phyloP scores from a whole-genome alignment of 2,888 invertebrate species.

The Stenurella melanura region DNA sequence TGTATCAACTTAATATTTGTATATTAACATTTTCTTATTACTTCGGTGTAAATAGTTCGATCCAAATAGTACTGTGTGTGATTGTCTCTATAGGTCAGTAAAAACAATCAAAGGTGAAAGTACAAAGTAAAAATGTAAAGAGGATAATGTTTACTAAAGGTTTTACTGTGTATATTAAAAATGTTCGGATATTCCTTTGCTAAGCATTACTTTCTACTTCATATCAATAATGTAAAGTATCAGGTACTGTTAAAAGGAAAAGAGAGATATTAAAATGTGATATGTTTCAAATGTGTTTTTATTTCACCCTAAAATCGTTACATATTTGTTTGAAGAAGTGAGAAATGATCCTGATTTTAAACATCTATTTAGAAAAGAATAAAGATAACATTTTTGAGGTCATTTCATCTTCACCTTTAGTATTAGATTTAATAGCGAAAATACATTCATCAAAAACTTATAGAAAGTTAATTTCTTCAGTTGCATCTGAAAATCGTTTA shows the following conservation, averaged over 20 bases:
- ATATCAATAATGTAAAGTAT: constrained; percentile 61
- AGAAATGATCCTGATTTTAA: too few species aligned
- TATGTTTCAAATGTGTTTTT: constrained; percentile 65
- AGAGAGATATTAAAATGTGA: constrained; percentile 68
- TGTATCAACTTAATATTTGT: constrained; percentile 63
- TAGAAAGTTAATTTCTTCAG: too few species aligned
- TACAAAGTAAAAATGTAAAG: constrained; percentile 61
- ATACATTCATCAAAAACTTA: too few species aligned
- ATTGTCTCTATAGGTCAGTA: constrained; percentile 61
- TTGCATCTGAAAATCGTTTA: too few species aligned
- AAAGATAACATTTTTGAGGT: too few species aligned
- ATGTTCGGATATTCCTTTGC: constrained; percentile 45
- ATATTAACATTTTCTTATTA: constrained; percentile 62
- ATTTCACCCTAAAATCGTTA: neutral
- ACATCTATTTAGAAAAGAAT: too few species aligned
- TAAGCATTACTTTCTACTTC: constrained; percentile 57
- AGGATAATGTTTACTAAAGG: constrained; percentile 50
- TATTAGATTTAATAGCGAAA: too few species aligned
- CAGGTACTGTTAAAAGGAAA: constrained; percentile 55
- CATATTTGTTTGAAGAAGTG: too few species aligned
- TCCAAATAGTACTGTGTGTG: constrained; percentile 61
- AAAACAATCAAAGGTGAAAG: constrained; percentile 62
- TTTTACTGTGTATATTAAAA: constrained; percentile 40
- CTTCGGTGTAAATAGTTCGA: constrained; percentile 69
- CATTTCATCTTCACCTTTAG: too few species aligned